Conservation (phyloP, 1,140 invertebrate genomes). For the Diorhabda elongata region DNA sequence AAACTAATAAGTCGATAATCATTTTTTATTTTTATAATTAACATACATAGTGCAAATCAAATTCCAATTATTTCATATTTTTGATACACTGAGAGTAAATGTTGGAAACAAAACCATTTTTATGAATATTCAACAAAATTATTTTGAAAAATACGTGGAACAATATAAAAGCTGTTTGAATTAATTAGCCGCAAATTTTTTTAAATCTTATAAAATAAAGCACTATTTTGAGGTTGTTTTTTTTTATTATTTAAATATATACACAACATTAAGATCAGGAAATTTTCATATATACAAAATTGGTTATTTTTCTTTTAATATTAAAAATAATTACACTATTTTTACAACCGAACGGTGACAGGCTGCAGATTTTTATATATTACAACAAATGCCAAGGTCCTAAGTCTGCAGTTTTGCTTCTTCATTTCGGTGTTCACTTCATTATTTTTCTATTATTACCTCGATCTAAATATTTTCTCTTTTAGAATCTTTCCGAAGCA, state of each 20-base stretch:
- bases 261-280: conserved; percentile 31
- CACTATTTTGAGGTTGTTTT: conserved; percentile 32
- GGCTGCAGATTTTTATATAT: too few species aligned
- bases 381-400: too few species aligned
- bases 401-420: too few species aligned
- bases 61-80: conserved; percentile 15
- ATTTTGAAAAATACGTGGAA: neutral
- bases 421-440: too few species aligned
- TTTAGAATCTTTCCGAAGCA: too few species aligned
- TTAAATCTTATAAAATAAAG: conserved; percentile 30
- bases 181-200: conserved; percentile 12
- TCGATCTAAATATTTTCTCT: too few species aligned
- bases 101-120: neutral
- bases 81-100: conserved; percentile 24
- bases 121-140: neutral
- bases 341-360: conserved; percentile 1
- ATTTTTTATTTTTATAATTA: conserved; percentile 30
- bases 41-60: conserved; percentile 33
- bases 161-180: conserved; percentile 18
- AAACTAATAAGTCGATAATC: neutral
- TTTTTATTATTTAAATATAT: conserved; percentile 22
- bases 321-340: conserved; percentile 4
- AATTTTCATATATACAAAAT: conserved; percentile 28
- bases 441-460: too few species aligned
- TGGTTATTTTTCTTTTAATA: conserved; percentile 12